A percentile compares a stretch with the other conserved stretches of the same genome.
These are phyloP conservation scores for Conus betulinus DNA, from an alignment of 1,140 invertebrate species.

Conservation along the genomic window DNA sequence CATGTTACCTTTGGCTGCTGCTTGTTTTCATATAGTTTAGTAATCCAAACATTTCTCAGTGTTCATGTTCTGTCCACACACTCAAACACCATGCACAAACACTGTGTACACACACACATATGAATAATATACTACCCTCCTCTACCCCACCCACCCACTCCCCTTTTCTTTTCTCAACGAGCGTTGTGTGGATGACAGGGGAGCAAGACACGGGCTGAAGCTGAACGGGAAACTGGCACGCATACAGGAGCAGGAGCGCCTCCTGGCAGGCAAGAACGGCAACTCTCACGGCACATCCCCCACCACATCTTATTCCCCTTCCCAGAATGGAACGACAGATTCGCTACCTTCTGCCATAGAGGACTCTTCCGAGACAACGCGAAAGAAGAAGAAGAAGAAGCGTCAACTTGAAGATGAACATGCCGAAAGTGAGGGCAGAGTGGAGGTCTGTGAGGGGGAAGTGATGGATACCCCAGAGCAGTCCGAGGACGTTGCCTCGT, in stretches of 20 bases:
- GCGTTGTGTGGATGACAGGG: conserved; percentile 49
- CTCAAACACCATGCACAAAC: too few species aligned
- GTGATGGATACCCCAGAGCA: not conserved
- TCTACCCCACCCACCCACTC: too few species aligned
- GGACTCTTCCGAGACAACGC: not conserved
- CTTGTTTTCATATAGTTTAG: too few species aligned
- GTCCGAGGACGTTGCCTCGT: not conserved
- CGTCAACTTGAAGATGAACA: not conserved
- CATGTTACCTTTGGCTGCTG: too few species aligned
- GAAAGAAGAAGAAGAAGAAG: conserved; percentile 19
- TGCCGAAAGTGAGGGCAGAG: not conserved
- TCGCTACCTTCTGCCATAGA: not conserved
- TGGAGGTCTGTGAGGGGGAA: not conserved
- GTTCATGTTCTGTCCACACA: too few species aligned
- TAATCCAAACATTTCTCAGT: too few species aligned
- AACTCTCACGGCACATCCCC: not conserved
- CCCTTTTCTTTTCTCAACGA: too few species aligned
- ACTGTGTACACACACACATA: too few species aligned
- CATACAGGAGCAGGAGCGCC: conserved; percentile 70
- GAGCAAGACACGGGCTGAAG: conserved; percentile 73
- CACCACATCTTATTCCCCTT: not conserved
- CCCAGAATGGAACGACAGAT: too few species aligned
- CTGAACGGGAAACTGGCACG: conserved; percentile 72
- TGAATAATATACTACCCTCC: too few species aligned
- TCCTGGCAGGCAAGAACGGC: conserved; percentile 71